Conservation (phyloP, 2,113 vertebrate genomes). For the Rhinolophus ferrumequinum region DNA sequence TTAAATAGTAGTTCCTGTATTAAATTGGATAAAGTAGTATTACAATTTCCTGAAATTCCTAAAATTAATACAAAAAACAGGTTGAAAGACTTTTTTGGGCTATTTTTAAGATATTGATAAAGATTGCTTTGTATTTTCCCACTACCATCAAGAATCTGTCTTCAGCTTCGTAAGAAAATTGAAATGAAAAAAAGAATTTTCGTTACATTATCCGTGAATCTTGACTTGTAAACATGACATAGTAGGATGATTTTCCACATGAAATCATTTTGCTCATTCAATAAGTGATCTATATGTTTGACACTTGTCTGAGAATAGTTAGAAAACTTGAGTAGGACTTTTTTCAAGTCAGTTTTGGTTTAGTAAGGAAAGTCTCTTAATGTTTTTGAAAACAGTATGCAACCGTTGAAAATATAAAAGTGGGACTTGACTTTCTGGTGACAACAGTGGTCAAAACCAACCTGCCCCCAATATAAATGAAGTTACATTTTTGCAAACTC, state of each 20-base stretch:
- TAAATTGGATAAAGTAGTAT: not conserved
- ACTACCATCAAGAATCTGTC: not conserved
- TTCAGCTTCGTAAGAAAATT: not conserved
- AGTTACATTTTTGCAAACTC: conserved; percentile 13
- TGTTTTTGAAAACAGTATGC: not conserved
- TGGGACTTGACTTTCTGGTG: not conserved
- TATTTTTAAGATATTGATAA: not conserved
- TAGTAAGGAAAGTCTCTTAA: not conserved
- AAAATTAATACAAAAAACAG: not conserved
- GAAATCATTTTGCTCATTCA: conserved; percentile 15
- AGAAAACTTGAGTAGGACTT: not conserved
- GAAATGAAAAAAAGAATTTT: not conserved
- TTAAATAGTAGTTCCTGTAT: conserved; percentile 6
- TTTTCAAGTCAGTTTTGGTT: not conserved
- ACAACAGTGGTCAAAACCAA: not conserved
- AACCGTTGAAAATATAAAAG: not conserved
- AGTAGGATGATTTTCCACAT: conserved; percentile 24
- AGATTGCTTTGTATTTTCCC: not conserved
- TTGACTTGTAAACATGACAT: conserved; percentile 23
- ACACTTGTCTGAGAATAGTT: not conserved
- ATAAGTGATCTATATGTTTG: not conserved
- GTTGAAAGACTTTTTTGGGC: not conserved
- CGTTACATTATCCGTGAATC: conserved; percentile 1
- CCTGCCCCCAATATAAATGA: not conserved
- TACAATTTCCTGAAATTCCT: not conserved